These are phyloP conservation scores for Pseudomyrmex gracilis DNA, from an alignment of 1,140 invertebrate species.

Conservation along the genomic window DNA sequence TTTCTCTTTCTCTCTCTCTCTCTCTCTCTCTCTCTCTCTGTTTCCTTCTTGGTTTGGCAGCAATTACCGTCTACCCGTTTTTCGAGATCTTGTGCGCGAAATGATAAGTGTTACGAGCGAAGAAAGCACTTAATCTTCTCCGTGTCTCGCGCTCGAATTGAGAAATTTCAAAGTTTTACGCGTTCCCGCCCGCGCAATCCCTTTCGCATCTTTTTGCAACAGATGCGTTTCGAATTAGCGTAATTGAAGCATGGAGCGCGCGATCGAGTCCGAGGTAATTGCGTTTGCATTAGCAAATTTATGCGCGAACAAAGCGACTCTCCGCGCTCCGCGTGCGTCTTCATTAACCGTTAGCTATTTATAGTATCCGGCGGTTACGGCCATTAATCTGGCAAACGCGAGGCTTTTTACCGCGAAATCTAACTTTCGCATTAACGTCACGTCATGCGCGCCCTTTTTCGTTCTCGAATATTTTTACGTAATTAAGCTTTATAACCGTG, in stretches of 20 bases:
- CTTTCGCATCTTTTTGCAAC: constrained; percentile 1
- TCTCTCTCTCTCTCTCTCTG: neutral
- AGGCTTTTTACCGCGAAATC: constrained; percentile 31
- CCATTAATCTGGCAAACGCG: constrained; percentile 40
- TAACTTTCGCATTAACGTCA: constrained; percentile 18
- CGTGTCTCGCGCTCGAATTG: constrained; percentile 18
- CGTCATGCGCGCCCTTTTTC: neutral
- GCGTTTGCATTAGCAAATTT: constrained; percentile 49
- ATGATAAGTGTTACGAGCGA: constrained; percentile 68
- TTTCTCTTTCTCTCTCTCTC: neutral
- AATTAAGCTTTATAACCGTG: constrained; percentile 27
- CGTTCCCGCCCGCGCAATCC: too few relatives aligned
- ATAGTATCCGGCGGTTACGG: constrained; percentile 7
- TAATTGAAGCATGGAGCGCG: constrained; percentile 58
- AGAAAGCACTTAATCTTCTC: constrained; percentile 64
- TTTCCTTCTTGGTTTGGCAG: constrained; percentile 53
- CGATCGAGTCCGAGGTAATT: constrained; percentile 50
- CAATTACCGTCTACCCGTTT: constrained; percentile 70
- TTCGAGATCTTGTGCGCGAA: constrained; percentile 61
- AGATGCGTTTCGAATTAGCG: constrained; percentile 59
- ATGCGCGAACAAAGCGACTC: constrained; percentile 44
- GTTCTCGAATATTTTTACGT: constrained; percentile 15
- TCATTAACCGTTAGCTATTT: constrained; percentile 43
- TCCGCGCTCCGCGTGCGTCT: constrained; percentile 23
- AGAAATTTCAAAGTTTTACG: constrained; percentile 64